phyloP scores from a whole-genome alignment of 2,113 vertebrate genomes.

The Odontesthes bonariensis region DNA sequence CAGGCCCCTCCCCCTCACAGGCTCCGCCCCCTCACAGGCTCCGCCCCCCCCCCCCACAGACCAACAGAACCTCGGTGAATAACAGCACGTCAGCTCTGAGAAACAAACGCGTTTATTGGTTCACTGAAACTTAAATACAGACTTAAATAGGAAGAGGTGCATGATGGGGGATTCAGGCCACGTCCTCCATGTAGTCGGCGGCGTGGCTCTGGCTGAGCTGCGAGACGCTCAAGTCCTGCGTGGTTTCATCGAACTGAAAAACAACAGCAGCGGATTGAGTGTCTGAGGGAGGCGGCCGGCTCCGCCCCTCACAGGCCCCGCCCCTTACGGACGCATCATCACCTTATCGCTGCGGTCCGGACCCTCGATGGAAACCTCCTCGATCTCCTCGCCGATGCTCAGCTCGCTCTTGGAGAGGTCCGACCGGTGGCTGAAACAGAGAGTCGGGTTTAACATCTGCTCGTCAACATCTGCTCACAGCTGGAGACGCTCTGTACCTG shows the following conservation, averaged over 20 bases:
- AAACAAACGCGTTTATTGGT: conserved; percentile 20
- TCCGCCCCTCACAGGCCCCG: no score
- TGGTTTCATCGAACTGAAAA: conserved; percentile 86
- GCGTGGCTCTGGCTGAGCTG: conserved; percentile 88
- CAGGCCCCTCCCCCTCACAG: no score
- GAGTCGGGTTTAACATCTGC: no score
- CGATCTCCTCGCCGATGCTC: conserved; percentile 94
- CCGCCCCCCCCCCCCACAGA: no score
- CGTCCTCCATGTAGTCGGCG: conserved; percentile 93
- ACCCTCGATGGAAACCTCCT: conserved; percentile 89
- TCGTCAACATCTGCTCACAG: no score
- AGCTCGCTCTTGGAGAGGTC: conserved; percentile 88
- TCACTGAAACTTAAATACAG: conserved; percentile 32
- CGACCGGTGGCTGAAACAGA: conserved; percentile 85
- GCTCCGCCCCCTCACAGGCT: no score
- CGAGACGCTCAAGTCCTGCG: conserved; percentile 90
- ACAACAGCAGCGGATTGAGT: no score
- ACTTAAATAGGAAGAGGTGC: conserved; percentile 36
- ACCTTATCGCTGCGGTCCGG: conserved; percentile 90
- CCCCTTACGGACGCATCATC: conserved; percentile 21
- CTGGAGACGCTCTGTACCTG: conserved; percentile 80
- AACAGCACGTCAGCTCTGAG: no score
- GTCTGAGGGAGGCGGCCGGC: no score
- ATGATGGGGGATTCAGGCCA: conserved; percentile 78
- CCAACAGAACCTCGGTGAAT: no score